Base-by-base conservation (phyloP, 2,113 vertebrate genomes). In the Marcusenius ussheri region DNA sequence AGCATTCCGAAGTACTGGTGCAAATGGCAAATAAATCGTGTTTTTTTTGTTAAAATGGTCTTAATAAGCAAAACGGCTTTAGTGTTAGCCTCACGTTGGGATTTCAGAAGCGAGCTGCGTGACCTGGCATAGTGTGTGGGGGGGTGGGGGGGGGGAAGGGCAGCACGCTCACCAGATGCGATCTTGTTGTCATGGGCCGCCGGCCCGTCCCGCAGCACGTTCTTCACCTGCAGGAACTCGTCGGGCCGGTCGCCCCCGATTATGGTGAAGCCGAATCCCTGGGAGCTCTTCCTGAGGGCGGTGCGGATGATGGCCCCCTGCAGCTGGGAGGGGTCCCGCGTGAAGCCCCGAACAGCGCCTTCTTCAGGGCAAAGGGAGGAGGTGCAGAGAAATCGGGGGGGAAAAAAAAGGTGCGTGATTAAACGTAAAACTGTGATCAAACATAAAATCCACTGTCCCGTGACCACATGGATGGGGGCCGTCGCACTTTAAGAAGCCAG, bases 181-280 rank as follows among this genome's bases (percentile, higher is more conserved):
- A 99, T 99, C 94, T 97, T 99, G 90, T 98, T 98, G 91, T 99
- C 98, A 1, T 98, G 97, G 0, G 98, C 97, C 1, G 98, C 98
- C 0, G 98, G 98, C 24, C 98, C 98, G 0, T 99, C 98, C 74
- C 96, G 97, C 35, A 99, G 95, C 47, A 99, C 97, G 3, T 99
- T 99, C 93, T 99, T 99, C 93, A 99, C 98, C 93, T 99, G 98
- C 0, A 99, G 96, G 93, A 99, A 99, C 93, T 99, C 98, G 45
- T 99, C 98, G 1, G 97, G 97, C 50, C 98, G 96, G 92, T 99
- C 98, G 87, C 98, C 98, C n/a, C 98, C 98, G 0, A 99, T 99
- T 90, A 99, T 99, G 66, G 98, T 99, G 91, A 99, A 99, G 47
- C 98, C 98, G 91, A 99, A 99, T 0, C 98, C 98, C 95, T 98